These are phyloP conservation scores for Ichneumon xanthorius DNA, from an alignment of 2,888 invertebrate species.

Conservation along the genomic window DNA sequence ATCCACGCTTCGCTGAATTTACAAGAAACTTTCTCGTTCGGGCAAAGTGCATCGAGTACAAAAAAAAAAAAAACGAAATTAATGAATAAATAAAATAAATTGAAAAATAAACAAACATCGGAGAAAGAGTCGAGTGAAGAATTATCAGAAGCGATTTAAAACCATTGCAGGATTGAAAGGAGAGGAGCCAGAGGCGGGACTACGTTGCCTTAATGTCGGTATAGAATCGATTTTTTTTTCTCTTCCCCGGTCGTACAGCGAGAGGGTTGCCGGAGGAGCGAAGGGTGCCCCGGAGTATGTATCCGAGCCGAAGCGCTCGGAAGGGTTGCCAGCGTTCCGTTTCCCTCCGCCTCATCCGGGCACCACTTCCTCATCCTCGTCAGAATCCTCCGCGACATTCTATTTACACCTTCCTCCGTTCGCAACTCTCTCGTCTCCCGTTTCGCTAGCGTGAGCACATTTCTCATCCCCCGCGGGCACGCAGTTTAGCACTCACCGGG, in stretches of 20 bases:
- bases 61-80: not conserved
- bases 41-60: not conserved
- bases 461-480: not conserved
- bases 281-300: slow-evolving; percentile 22
- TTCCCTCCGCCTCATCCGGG: not conserved
- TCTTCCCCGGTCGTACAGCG: not conserved
- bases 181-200: slow-evolving; percentile 30
- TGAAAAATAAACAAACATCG: slow-evolving; percentile 14
- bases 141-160: slow-evolving; percentile 38
- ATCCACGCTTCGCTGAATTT: slow-evolving; percentile 45
- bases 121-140: slow-evolving; percentile 18
- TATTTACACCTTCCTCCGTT: slow-evolving; percentile 24
- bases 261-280: slow-evolving; percentile 35
- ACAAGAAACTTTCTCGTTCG: slow-evolving; percentile 40
- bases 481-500: slow-evolving; percentile 40
- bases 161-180: slow-evolving; percentile 38
- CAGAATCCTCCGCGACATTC: slow-evolving; percentile 20
- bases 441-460: slow-evolving; percentile 42
- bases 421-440: slow-evolving; percentile 29
- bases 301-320: slow-evolving; percentile 20
- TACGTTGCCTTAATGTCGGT: slow-evolving; percentile 20
- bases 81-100: not conserved
- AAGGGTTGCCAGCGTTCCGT: slow-evolving; percentile 47
- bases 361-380: slow-evolving; percentile 25
- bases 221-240: slow-evolving; percentile 57